These are phyloP conservation scores for Leucopsar rothschildi DNA, from an alignment of 2,113 vertebrate genomes.

Conservation along the genomic window DNA sequence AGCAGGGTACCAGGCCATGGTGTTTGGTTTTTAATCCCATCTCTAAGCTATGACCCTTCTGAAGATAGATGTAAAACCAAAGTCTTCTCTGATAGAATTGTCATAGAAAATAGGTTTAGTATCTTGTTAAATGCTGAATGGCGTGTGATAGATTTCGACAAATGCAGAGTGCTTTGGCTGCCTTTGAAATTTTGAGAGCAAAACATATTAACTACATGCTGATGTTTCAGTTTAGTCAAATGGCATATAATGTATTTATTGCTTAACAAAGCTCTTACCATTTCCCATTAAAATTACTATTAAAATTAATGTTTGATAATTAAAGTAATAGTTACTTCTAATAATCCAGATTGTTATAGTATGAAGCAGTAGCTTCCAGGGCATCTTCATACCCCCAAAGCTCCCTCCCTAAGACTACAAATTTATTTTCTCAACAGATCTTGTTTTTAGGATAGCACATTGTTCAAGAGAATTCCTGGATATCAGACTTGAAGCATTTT, in stretches of 20 bases:
- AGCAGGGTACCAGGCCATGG: neutral
- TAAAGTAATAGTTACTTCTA: neutral
- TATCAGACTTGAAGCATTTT: neutral
- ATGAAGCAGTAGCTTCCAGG: neutral
- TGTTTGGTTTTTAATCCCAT: neutral
- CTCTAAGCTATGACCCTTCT: neutral
- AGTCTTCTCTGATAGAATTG: neutral
- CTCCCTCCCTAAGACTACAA: neutral
- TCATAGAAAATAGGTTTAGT: neutral
- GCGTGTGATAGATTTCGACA: neutral
- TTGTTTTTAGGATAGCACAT: neutral
- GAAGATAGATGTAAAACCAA: neutral
- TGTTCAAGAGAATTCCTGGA: neutral
- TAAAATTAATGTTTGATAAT: neutral
- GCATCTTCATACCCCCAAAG: neutral
- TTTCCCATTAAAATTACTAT: neutral
- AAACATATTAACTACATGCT: neutral
- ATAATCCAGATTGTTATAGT: neutral
- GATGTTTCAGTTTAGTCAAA: neutral
- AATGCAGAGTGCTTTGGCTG: neutral
- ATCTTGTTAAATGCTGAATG: neutral
- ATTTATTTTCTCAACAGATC: neutral
- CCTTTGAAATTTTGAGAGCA: neutral
- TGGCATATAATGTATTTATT: neutral
- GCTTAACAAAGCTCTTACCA: neutral